Base-by-base conservation (phyloP, 1,140 invertebrate species). In the Zaprionus ghesquierei region DNA sequence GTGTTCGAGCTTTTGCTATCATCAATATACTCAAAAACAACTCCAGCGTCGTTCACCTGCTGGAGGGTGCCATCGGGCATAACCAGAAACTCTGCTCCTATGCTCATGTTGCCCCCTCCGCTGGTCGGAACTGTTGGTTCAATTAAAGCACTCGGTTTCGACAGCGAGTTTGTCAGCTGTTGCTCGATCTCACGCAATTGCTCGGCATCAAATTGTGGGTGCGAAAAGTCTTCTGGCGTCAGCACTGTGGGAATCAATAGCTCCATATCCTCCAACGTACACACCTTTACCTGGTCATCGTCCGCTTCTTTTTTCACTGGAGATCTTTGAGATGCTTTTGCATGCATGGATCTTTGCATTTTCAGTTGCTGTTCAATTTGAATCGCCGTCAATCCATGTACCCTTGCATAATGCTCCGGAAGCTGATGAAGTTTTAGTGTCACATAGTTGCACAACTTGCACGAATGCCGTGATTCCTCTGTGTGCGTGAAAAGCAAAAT, bases 51-150 rank as follows among this genome's bases (percentile, higher is more conserved):
- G 41, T 82, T 79, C 9, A 91, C 54, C 69, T 91, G 77, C 54
- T 91, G 82, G 38, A 91, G 58, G 0, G 82, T 77, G 2, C 90
- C 90, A 77, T 91, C 90, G 2, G 89, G 71, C 60, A 91, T 55
- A 5, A 91, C 90, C 9, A 91, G 46, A 72, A 81, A 91, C 56
- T 91, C 86, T 9, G 84, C 77, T 6, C 82, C 90, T 8, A 91
- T 75, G 59, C 71, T 91, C n/a, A 91, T 31, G 44, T 90, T 89
- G 18, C 60, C 6, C 33, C 20, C 55, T 23, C 8, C 29, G n/a
- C 23, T 41, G 5, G 38, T 12, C 5, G 73, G 41, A 59, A 65
- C 56, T 18, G 63, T 69, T 15, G 72, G 38, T 22, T 46, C 49
- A 5, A 2, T 5, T 10, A 29, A 2, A 3, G 41, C 9, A 46